These are phyloP conservation scores for Notarius lentiginosus DNA, from an alignment of 2,113 vertebrate genomes.

Conservation along the genomic window DNA sequence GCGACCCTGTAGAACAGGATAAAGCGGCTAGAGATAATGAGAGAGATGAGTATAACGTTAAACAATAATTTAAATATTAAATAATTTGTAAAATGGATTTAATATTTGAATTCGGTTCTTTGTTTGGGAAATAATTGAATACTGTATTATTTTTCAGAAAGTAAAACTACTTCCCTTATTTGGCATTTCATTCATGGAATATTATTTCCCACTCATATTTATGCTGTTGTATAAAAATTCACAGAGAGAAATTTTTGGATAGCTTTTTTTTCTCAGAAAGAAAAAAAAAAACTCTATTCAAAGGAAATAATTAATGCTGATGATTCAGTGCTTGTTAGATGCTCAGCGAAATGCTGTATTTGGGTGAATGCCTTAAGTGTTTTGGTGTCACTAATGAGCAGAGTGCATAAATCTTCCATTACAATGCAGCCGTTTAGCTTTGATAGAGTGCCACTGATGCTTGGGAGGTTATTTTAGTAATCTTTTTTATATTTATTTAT, in stretches of 20 bases:
- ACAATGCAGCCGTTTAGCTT: conserved; percentile 9
- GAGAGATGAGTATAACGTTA: too few species aligned
- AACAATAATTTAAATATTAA: too few species aligned
- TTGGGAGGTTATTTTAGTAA: background rate
- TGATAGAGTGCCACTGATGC: background rate
- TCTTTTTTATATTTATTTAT: background rate
- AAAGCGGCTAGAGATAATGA: too few species aligned
- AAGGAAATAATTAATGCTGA: conserved; percentile 26
- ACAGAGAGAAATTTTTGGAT: background rate
- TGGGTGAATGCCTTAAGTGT: conserved; percentile 25
- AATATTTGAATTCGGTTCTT: background rate
- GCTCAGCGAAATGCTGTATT: conserved; percentile 13
- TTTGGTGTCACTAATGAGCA: conserved; percentile 42
- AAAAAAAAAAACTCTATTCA: background rate
- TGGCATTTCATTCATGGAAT: background rate
- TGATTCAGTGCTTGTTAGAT: conserved; percentile 46
- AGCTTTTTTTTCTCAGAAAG: background rate
- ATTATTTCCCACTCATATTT: background rate
- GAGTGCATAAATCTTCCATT: conserved; percentile 11
- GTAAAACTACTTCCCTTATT: background rate
- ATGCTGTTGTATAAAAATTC: background rate
- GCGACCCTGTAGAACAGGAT: too few species aligned
- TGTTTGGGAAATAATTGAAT: background rate
- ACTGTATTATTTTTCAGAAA: background rate
- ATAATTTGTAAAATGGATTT: too few species aligned